Conservation (phyloP, 2,888 invertebrate species). For the Lasioglossum leucozonium region DNA sequence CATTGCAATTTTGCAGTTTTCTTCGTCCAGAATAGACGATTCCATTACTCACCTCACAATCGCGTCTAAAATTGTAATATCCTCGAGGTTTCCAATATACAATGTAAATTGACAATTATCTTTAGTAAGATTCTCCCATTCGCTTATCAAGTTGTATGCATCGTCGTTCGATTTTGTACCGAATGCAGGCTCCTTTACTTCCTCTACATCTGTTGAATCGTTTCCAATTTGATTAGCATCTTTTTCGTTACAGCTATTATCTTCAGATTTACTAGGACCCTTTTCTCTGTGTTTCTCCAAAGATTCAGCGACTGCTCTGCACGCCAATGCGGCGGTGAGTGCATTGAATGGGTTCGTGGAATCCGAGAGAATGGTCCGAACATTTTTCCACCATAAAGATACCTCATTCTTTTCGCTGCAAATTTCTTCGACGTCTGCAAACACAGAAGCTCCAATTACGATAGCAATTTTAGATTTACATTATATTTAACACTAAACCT, state of each 20-base stretch:
- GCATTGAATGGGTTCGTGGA: constrained; percentile 91
- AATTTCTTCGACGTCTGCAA: constrained; percentile 85
- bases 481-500: background rate
- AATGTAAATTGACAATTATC: constrained; percentile 95
- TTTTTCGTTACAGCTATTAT: constrained; percentile 73
- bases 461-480: background rate
- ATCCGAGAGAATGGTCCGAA: constrained; percentile 90
- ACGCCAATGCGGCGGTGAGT: constrained; percentile 92
- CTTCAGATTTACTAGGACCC: constrained; percentile 54
- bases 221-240: constrained; percentile 72
- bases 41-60: constrained; percentile 85
- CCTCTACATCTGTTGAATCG: constrained; percentile 64
- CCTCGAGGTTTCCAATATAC: constrained; percentile 94
- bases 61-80: constrained; percentile 92
- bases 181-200: constrained; percentile 81
- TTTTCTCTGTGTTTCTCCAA: constrained; percentile 84
- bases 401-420: constrained; percentile 89
- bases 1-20: background rate
- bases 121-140: constrained; percentile 93
- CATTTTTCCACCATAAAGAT: constrained; percentile 93
- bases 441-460: constrained; percentile 28
- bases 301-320: constrained; percentile 89
- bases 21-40: background rate
- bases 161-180: constrained; percentile 85
- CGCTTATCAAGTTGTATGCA: constrained; percentile 81